Evolutionary conservation across 2,888 invertebrate genomes (phyloP).

Genomic region (Chromoteleia sp.): DNA sequence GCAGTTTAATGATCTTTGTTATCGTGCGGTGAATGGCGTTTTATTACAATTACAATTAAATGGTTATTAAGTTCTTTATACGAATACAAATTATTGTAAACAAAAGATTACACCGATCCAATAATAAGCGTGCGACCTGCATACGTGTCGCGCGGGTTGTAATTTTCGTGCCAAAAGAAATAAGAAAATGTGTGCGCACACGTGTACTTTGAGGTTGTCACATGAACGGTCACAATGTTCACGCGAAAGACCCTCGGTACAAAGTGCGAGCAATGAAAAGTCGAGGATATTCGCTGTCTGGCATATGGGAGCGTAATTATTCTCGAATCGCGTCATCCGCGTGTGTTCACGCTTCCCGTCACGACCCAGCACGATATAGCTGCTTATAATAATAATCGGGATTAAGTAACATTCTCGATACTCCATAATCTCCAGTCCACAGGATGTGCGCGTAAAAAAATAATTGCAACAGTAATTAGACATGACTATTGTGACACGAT

Average conservation of each 20-base stretch:
- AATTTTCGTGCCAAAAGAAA: neutral
- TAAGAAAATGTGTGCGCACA: constrained; percentile 13
- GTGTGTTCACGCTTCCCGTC: constrained; percentile 69
- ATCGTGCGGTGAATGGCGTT: no score
- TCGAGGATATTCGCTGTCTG: constrained; percentile 46
- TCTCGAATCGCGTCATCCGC: constrained; percentile 64
- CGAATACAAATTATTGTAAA: constrained; percentile 7
- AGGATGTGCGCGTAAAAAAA: constrained; percentile 63
- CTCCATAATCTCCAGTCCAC: constrained; percentile 63
- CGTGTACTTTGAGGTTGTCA: constrained; percentile 26
- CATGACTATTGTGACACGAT: constrained; percentile 26
- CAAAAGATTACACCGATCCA: constrained; percentile 9
- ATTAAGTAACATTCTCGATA: constrained; percentile 64
- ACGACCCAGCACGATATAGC: constrained; percentile 44
- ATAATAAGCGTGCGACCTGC: neutral
- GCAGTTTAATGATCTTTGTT: no score
- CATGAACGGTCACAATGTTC: constrained; percentile 17
- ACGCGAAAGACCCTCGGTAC: constrained; percentile 40
- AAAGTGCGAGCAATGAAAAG: constrained; percentile 44
- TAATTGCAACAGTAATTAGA: constrained; percentile 54
- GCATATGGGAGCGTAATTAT: constrained; percentile 64
- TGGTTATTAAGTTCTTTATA: neutral
- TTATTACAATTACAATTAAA: no score
- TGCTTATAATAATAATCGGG: constrained; percentile 69
- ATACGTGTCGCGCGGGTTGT: constrained; percentile 1